Conservation (phyloP, 1,140 invertebrate genomes). For the Drosophila tristis region DNA sequence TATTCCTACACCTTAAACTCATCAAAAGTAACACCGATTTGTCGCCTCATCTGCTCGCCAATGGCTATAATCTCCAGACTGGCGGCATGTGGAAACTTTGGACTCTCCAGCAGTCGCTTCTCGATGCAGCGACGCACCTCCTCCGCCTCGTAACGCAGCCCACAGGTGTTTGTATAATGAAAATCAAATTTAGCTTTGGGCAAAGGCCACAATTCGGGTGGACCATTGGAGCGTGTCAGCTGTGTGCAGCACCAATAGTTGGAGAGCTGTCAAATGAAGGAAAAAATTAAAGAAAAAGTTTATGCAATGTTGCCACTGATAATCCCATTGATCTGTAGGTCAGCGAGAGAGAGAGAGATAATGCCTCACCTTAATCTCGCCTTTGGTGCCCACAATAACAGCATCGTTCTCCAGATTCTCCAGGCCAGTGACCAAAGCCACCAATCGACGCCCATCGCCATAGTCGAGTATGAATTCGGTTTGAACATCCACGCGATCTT, state of each 20-base stretch:
- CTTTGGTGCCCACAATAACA: constrained; percentile 88
- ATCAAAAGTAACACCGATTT: constrained; percentile 87
- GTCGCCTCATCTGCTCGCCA: constrained; percentile 87
- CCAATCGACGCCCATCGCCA: constrained; percentile 86
- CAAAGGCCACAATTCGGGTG: constrained; percentile 85
- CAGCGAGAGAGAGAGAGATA: background rate
- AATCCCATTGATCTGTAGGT: constrained; percentile 5
- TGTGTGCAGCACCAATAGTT: constrained; percentile 84
- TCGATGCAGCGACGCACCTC: constrained; percentile 89
- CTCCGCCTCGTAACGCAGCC: constrained; percentile 89
- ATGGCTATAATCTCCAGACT: constrained; percentile 87
- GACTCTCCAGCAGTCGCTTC: constrained; percentile 87
- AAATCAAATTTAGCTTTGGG: constrained; percentile 85
- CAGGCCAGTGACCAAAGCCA: constrained; percentile 85
- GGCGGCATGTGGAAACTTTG: constrained; percentile 86
- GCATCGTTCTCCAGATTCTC: constrained; percentile 87
- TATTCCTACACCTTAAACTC: constrained; percentile 1
- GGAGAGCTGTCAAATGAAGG: constrained; percentile 66
- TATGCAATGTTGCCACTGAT: constrained; percentile 14
- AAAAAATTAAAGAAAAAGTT: background rate
- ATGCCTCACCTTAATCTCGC: constrained; percentile 86
- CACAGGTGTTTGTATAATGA: constrained; percentile 89
- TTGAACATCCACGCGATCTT: constrained; percentile 88
- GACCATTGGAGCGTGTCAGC: constrained; percentile 71
- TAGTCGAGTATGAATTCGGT: constrained; percentile 88